Conservation (phyloP, 1,140 invertebrate species). For the Drosophila nigromelanica region DNA sequence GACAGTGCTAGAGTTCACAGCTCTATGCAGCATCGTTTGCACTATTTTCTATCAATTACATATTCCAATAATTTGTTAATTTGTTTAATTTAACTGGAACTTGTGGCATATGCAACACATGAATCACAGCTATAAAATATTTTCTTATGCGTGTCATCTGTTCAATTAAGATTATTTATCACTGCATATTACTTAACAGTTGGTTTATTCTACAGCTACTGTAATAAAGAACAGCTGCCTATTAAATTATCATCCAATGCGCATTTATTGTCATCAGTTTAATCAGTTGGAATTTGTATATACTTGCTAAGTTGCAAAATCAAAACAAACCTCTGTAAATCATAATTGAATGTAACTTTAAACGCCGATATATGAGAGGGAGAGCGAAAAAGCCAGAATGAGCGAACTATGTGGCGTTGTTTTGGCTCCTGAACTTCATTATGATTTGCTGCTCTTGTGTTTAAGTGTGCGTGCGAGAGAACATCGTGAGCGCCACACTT, state of each 20-base stretch:
- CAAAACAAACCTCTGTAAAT: not conserved
- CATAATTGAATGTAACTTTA: not conserved
- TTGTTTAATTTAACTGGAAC: not conserved
- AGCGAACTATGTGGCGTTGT: not conserved
- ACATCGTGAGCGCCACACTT: slow-evolving; percentile 32
- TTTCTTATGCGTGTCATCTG: not conserved
- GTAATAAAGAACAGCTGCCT: slow-evolving; percentile 2
- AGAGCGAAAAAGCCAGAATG: not conserved
- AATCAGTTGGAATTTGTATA: slow-evolving; percentile 1
- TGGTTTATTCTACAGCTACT: not conserved
- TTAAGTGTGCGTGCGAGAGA: slow-evolving; percentile 1
- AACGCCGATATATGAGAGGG: not conserved
- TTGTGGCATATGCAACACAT: not conserved
- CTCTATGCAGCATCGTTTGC: not conserved
- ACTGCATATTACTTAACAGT: not conserved
- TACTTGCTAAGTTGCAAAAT: not conserved
- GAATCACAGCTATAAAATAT: too few relatives aligned
- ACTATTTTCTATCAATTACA: not conserved
- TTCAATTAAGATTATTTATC: not conserved
- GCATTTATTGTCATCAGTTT: not conserved
- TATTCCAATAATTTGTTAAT: not conserved
- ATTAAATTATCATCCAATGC: not conserved
- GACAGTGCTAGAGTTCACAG: not conserved
- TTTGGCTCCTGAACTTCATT: slow-evolving; percentile 8
- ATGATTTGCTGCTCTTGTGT: not conserved